phyloP scores from a whole-genome alignment of 2,113 vertebrate genomes.

The Dryoscopus gambensis region DNA sequence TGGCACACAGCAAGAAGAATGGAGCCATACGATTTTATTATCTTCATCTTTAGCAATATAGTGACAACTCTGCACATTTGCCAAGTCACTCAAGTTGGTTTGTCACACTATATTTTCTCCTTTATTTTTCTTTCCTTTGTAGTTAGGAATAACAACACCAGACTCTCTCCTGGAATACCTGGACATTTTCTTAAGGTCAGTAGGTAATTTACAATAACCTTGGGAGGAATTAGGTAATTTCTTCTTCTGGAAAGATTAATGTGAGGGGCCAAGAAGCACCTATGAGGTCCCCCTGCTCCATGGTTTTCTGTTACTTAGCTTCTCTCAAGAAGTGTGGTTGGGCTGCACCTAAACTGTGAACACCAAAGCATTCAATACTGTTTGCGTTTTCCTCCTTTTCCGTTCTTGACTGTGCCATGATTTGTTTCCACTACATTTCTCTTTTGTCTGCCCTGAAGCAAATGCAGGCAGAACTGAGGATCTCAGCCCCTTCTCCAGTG shows the following conservation, averaged over 20 bases:
- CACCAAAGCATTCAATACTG: accelerated
- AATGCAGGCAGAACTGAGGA: background rate
- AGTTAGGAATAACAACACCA: background rate
- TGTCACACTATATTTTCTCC: background rate
- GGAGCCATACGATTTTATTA: background rate
- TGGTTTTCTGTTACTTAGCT: background rate
- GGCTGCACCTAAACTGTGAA: background rate
- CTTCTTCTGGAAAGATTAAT: background rate
- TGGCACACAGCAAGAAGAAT: background rate
- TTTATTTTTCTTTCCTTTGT: background rate
- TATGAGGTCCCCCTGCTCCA: background rate
- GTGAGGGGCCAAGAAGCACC: background rate
- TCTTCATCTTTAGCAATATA: background rate
- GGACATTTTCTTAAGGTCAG: background rate
- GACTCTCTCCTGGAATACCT: background rate
- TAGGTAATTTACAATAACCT: background rate
- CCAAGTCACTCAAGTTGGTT: background rate
- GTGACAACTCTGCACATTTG: background rate
- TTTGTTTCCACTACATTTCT: background rate
- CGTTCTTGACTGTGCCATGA: background rate
- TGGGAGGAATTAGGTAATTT: background rate
- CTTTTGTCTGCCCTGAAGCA: background rate
- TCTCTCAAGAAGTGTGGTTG: background rate
- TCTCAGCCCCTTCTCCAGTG: background rate
- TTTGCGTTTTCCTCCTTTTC: background rate